Percentiles rank a stretch among this genome's conserved stretches.
These are phyloP conservation scores for Sarcophaga peregrina DNA, from an alignment of 1,140 invertebrate genomes.

Conservation along the genomic window DNA sequence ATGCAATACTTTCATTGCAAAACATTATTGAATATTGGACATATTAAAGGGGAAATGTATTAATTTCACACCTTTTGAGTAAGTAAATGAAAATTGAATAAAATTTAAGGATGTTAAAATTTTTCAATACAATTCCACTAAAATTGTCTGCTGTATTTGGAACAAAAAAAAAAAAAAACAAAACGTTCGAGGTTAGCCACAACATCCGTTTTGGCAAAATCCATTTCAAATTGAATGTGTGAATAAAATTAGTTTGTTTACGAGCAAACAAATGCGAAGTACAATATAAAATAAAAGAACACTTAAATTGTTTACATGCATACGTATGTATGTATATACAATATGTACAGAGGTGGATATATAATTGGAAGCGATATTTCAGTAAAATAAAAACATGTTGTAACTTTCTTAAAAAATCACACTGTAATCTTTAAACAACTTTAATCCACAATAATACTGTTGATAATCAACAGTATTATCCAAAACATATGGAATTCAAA, in stretches of 20 bases:
- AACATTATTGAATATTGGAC: too few species aligned
- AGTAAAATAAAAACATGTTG: too few species aligned
- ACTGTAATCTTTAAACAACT: not conserved
- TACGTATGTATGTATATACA: not conserved
- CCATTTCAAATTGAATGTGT: not conserved
- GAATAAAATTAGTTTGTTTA: not conserved
- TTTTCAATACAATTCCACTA: not conserved
- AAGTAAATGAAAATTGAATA: not conserved
- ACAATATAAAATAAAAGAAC: not conserved
- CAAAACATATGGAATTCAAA: too few species aligned
- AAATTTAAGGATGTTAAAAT: not conserved
- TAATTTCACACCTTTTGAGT: constrained; percentile 1
- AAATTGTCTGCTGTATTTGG: not conserved
- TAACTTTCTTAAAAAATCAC: not conserved
- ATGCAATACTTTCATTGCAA: too few species aligned
- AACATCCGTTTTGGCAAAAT: constrained; percentile 7
- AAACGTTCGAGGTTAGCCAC: constrained; percentile 1
- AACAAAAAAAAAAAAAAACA: too few species aligned
- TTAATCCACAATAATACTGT: not conserved
- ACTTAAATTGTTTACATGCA: not conserved
- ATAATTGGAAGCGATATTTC: not conserved
- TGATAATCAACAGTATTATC: not conserved
- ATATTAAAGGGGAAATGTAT: not conserved
- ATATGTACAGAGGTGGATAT: not conserved
- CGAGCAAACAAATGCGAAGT: not conserved